Conservation (phyloP, 2,797 vertebrate genomes). For the Muraenolepis orangiensis region DNA sequence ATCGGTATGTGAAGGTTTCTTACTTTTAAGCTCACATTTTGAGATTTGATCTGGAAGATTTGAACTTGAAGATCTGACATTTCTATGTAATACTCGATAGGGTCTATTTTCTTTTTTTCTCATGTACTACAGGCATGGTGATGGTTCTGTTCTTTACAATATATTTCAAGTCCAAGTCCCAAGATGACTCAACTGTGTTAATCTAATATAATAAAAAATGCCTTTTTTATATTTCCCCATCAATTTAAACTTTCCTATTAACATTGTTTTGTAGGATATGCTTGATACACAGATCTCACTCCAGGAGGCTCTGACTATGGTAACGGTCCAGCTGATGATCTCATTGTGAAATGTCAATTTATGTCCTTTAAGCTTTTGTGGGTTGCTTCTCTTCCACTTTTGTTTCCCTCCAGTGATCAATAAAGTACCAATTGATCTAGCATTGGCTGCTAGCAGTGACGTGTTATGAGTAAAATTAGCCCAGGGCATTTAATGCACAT, state of each 20-base stretch:
- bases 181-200: no score
- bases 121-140: not conserved
- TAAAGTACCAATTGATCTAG: not conserved
- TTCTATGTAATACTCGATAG: not conserved
- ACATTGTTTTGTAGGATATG: constrained; percentile 51
- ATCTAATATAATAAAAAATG: not conserved
- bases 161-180: not conserved
- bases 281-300: constrained; percentile 63
- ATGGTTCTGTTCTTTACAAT: not conserved
- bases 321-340: constrained; percentile 36
- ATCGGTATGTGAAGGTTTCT: constrained; percentile 74
- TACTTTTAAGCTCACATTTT: not conserved
- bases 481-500: no score
- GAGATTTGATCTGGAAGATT: not conserved
- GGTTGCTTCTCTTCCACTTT: not conserved
- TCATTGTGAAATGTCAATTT: not conserved
- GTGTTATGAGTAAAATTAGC: no score
- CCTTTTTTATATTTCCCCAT: not conserved
- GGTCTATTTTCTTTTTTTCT: not conserved
- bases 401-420: no score
- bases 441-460: no score
- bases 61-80: not conserved
- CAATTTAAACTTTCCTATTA: not conserved
- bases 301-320: constrained; percentile 63
- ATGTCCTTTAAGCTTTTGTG: not conserved